A percentile compares a stretch with the other conserved stretches of the same genome.
phyloP scores from a whole-genome alignment of 2,888 invertebrate species.

The Melikaiella ostensackeni region DNA sequence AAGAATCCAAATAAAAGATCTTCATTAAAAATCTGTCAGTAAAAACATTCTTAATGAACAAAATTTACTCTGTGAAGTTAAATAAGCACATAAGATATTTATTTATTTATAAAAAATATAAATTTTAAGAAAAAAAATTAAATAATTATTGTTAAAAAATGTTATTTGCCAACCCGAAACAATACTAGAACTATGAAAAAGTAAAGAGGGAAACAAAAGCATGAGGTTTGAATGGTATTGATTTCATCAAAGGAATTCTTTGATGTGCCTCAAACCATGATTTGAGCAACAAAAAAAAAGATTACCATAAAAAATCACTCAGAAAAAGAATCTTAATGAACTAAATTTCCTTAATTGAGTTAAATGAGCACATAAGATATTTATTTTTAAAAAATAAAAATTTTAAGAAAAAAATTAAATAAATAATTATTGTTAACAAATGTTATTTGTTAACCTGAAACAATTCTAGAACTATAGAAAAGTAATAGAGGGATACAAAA shows the following conservation, averaged over 20 bases:
- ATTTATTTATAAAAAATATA: neutral
- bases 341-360: no score
- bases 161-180: neutral
- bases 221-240: conserved; percentile 9
- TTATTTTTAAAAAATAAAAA: neutral
- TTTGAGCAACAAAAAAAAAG: conserved; percentile 53
- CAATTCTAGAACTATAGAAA: neutral
- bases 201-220: neutral
- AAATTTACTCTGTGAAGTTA: no score
- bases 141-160: conserved; percentile 17
- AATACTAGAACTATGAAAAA: neutral
- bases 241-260: conserved; percentile 2
- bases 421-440: conserved; percentile 34
- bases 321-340: no score
- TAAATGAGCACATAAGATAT: no score
- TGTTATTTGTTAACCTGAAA: neutral
- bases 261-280: conserved; percentile 19
- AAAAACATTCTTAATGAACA: no score
- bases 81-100: no score
- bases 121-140: neutral
- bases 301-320: no score
- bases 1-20: conserved; percentile 53
- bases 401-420: conserved; percentile 4
- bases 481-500: neutral
- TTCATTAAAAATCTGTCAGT: no score